Evolutionary conservation across 2,113 vertebrate genomes (phyloP).

Genomic region (Anser brachyrhynchus): DNA sequence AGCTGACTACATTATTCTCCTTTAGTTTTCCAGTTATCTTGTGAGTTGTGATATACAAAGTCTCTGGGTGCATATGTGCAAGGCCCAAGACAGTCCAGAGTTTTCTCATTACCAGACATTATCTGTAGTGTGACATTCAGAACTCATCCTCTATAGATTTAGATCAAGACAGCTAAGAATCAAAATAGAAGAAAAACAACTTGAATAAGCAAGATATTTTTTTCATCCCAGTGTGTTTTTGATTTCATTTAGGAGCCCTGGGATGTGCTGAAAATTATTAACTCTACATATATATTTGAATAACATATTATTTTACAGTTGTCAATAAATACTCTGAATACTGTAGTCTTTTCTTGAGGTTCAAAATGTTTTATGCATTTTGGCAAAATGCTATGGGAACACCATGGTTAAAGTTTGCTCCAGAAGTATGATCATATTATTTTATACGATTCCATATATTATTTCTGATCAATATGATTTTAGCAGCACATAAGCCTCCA

Average conservation of each 20-base stretch:
- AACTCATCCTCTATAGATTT: not conserved
- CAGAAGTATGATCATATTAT: not conserved
- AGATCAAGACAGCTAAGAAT: not conserved
- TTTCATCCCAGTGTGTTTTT: not conserved
- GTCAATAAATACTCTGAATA: slow-evolving; percentile 12
- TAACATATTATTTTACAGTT: not conserved
- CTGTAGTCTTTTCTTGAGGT: not conserved
- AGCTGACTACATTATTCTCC: not conserved
- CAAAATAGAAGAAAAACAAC: not conserved
- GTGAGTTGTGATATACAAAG: not conserved
- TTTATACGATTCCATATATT: not conserved
- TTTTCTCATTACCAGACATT: not conserved
- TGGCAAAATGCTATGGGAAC: not conserved
- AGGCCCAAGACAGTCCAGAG: not conserved
- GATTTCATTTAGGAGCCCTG: not conserved
- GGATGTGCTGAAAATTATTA: not conserved
- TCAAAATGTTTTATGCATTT: not conserved
- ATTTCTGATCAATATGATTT: not conserved
- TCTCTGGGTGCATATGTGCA: not conserved
- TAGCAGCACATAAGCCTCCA: not conserved
- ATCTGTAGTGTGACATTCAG: not conserved
- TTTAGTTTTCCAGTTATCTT: not conserved
- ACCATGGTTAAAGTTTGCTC: not conserved
- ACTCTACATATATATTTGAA: not conserved
- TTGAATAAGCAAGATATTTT: not conserved